Conservation (phyloP, 2,797 vertebrate species). For the Sebastes kiyomatsui region DNA sequence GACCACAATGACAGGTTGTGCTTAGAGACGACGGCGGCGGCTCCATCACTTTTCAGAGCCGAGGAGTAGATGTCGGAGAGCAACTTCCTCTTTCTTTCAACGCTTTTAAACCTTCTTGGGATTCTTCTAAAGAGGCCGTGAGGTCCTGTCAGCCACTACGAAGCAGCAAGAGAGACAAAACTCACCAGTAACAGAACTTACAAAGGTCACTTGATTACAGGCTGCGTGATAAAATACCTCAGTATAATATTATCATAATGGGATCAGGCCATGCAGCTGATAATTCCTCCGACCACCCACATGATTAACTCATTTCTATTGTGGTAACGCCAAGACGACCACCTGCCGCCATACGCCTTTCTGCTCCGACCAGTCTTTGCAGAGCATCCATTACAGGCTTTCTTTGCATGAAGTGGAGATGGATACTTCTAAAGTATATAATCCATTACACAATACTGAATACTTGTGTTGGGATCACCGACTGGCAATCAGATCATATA, state of each 20-base stretch:
- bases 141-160: slow-evolving; percentile 1
- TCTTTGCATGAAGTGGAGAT: neutral
- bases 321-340: slow-evolving; percentile 19
- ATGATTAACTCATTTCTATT: slow-evolving; percentile 39
- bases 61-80: slow-evolving; percentile 11
- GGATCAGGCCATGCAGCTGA: slow-evolving; percentile 36
- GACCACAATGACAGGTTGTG: slow-evolving; percentile 67
- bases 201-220: slow-evolving; percentile 17
- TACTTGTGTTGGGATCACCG: neutral
- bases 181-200: slow-evolving; percentile 7
- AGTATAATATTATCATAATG: slow-evolving; percentile 33
- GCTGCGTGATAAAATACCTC: slow-evolving; percentile 20
- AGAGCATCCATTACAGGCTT: neutral
- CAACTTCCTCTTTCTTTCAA: slow-evolving; percentile 56
- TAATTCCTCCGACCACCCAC: slow-evolving; percentile 50
- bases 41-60: slow-evolving; percentile 46
- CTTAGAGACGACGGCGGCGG: slow-evolving; percentile 45
- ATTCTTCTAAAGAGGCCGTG: slow-evolving; percentile 29
- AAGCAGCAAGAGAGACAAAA: neutral
- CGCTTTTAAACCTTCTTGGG: slow-evolving; percentile 45
- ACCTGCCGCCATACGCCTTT: neutral
- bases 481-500: no score
- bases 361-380: neutral
- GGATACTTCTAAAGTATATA: neutral
- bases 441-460: neutral